Evolutionary conservation across 2,113 vertebrate genomes (phyloP).

Genomic region (Sapajus apella): DNA sequence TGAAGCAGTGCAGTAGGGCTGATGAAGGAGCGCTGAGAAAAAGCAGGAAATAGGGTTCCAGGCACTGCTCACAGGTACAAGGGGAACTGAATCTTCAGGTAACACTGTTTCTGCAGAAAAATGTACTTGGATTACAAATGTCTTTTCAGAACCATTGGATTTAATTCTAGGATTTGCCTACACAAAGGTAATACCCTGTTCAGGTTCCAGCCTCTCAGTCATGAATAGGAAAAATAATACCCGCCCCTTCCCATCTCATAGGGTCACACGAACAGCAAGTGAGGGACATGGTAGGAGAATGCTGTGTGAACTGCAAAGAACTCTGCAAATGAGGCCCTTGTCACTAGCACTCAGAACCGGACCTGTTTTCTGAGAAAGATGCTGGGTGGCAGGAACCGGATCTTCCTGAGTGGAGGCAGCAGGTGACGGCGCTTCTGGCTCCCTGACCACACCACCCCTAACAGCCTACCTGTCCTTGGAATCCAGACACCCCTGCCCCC

Average conservation of each 20-base stretch:
- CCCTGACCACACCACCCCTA: not conserved
- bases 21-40: not conserved
- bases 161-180: not conserved
- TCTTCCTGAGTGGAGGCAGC: not conserved
- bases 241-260: not conserved
- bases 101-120: not conserved
- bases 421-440: not conserved
- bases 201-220: not conserved
- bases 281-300: not conserved
- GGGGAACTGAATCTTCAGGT: not conserved
- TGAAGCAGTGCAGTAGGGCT: accelerated
- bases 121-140: not conserved
- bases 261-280: accelerated
- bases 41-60: not conserved
- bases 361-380: not conserved
- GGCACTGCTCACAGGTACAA: accelerated
- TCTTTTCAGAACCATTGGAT: not conserved
- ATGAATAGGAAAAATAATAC: accelerated
- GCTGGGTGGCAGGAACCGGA: not conserved
- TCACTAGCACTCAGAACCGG: not conserved
- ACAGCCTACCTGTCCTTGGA: not conserved
- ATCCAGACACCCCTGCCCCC: not conserved
- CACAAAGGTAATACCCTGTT: not conserved
- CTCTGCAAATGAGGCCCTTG: not conserved
- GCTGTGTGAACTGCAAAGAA: not conserved